These are phyloP conservation scores for Leptobrachium ailaonicum DNA, from an alignment of 2,113 vertebrate species.

Conservation along the genomic window DNA sequence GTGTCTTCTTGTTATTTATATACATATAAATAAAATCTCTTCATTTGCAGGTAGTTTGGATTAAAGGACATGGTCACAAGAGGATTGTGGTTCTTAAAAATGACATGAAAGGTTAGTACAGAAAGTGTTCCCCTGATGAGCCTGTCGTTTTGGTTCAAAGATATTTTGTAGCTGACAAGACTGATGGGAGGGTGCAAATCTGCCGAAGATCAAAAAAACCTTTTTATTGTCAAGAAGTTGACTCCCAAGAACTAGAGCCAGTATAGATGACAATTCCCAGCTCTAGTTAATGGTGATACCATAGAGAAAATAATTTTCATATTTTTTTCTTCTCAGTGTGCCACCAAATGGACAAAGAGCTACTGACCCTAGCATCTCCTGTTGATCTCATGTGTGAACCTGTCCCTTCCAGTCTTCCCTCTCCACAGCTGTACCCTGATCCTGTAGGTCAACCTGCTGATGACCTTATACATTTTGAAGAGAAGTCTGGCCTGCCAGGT, in stretches of 20 bases:
- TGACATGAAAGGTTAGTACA: constrained; percentile 91
- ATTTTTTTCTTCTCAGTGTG: constrained; percentile 59
- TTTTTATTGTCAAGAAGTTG: too few relatives aligned
- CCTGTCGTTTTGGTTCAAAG: too few relatives aligned
- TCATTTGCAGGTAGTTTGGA: constrained; percentile 88
- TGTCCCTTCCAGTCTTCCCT: constrained; percentile 90
- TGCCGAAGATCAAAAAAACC: too few relatives aligned
- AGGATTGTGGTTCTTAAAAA: constrained; percentile 97
- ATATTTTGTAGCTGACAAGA: too few relatives aligned
- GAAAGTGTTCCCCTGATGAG: too few relatives aligned
- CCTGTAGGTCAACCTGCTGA: constrained; percentile 74
- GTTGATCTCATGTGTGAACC: constrained; percentile 92
- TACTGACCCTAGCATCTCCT: constrained; percentile 79
- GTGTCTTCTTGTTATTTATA: constrained; percentile 13
- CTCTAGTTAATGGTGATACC: too few relatives aligned
- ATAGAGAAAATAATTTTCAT: constrained; percentile 5
- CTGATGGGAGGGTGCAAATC: too few relatives aligned
- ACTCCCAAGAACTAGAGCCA: too few relatives aligned
- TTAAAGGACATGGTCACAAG: constrained; percentile 97
- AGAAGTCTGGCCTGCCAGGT: constrained; percentile 66
- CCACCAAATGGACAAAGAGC: constrained; percentile 73
- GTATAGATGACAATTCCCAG: too few relatives aligned
- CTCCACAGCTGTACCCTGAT: constrained; percentile 90
- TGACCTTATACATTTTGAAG: constrained; percentile 92
- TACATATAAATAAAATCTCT: not conserved